Evolutionary conservation across 2,797 vertebrate species (phyloP).

Genomic region (Trematomus bernacchii): DNA sequence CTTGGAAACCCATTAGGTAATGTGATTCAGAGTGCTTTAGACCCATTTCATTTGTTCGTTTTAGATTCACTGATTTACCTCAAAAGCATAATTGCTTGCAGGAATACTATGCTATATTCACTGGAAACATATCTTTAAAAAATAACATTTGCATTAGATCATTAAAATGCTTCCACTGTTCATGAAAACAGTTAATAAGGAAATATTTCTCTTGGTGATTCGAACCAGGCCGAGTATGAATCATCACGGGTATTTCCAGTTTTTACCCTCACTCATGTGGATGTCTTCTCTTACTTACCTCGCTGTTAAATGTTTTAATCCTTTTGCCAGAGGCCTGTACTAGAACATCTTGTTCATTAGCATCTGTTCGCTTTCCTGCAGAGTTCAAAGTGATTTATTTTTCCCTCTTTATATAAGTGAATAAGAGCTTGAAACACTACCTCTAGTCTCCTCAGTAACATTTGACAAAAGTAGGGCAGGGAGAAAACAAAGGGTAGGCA

Average conservation of each 20-base stretch:
- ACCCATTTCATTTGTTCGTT: conserved; percentile 7
- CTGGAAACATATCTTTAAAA: conserved; percentile 7
- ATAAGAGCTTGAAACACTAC: conserved; percentile 69
- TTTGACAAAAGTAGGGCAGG: conserved; percentile 76
- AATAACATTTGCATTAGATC: conserved; percentile 37
- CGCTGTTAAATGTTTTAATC: conserved; percentile 72
- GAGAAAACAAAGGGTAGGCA: conserved; percentile 69
- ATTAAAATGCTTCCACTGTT: conserved; percentile 19
- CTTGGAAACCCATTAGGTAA: conserved; percentile 13
- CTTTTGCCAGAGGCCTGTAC: conserved; percentile 74
- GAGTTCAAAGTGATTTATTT: conserved; percentile 75
- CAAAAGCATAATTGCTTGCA: conserved; percentile 40
- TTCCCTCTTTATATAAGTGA: conserved; percentile 52
- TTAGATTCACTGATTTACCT: conserved; percentile 35
- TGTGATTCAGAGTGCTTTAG: conserved; percentile 12
- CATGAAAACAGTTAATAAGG: conserved; percentile 24
- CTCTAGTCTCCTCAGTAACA: conserved; percentile 60
- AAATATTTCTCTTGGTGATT: conserved; percentile 22
- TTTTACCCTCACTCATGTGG: conserved; percentile 53
- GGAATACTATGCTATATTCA: conserved; percentile 29
- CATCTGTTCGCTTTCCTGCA: conserved; percentile 77
- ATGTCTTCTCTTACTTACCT: conserved; percentile 59
- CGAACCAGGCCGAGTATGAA: conserved; percentile 37
- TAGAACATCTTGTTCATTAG: conserved; percentile 81
- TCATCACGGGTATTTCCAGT: conserved; percentile 54